Base-by-base conservation (phyloP, 1,140 invertebrate species). In the Babylonia areolata region DNA sequence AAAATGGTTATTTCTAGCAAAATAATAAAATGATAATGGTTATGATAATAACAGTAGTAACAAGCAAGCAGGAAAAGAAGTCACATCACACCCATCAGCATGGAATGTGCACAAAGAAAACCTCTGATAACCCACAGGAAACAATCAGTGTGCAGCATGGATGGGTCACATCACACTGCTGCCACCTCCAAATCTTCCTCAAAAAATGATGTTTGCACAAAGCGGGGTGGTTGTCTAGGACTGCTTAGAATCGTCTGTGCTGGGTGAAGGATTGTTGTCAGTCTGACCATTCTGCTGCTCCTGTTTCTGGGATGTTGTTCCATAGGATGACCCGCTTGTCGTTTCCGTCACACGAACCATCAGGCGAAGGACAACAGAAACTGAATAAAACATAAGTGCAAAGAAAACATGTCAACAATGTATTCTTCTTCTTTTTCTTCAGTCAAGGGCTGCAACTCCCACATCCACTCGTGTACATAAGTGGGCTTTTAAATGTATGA, bases 341-440 rank as follows among this genome's bases (percentile, higher is more conserved):
- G 90, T 91, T 79, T 92, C 90, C n/a, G 90, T 89, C 9, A 89
- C 88, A 11, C 86, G 84, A 75, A 92, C 90, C 90, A 91, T 91
- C 85, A 81, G 84, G 20, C 89, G 86, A 11, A 90, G 85, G 15
- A 87, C 84, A 17, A 88, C 51, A 79, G 87, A 90, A 20, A 84
- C 90, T 91, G 86, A 75, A 90, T 87, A 69, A 77, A 77, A 40
- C 75, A 77, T 1, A 6, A 35, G 23, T 6, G 23, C 5, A 64
- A 64, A 64, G 5, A 51, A 51, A 51, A 6, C 20, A 6, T 51
- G 9, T 51, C 9, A 51, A 20, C 46, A 20, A 51, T n/a, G n/a
- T n/a, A n/a, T n/a, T n/a, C n/a, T n/a, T n/a, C n/a, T n/a, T n/a
- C n/a, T n/a, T n/a, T n/a, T n/a, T n/a, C n/a, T n/a, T n/a, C n/a